Base-by-base conservation (phyloP, 2,113 vertebrate genomes). In the Salvelinus sp. region DNA sequence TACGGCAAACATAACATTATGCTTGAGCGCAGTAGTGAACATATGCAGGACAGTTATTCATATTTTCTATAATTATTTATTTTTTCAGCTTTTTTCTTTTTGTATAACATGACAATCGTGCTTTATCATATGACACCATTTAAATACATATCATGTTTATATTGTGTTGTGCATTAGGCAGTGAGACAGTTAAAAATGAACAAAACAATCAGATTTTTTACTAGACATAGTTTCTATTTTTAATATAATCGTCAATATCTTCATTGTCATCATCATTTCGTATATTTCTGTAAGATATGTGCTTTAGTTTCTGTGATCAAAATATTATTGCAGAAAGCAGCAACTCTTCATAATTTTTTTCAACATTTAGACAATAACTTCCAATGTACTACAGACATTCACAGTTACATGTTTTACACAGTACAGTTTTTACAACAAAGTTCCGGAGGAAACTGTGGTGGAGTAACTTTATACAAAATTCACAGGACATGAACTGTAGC, bases 131-230 rank as follows among this genome's bases (percentile, higher is more conserved):
- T 95, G 94, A 98, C 97, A 97, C 95, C 94, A 95, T 95, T 95
- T 96, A 97, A 94, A 98, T 96, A 98, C 96, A 97, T 95, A 95
- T 96, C 95, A 96, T 95, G 96, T 96, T 90, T 97, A 97, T 96
- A 96, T 90, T 87, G 96, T 96, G 95, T 96, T 96, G 95, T 97
- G 97, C 95, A 97, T 96, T 96, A 97, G 96, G 96, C 97, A 97
- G 96, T 96, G 94, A 92, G 93, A 95, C 90, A 83, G 91, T 90
- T 94, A 92, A 92, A 93, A 94, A 92, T 90, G 94, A 96, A 96
- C 95, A 94, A 94, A 94, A 95, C 90, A 89, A 76, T 91, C 94
- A 92, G 90, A 81, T 89, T 93, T 62, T 83, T 95, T 92, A 93
- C 92, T 88, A 94, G 93, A 95, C 92, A 91, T 93, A 93, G 90